Evolutionary conservation across 2,797 vertebrate species (phyloP).

Genomic region (Cyprinodon diabolis): DNA sequence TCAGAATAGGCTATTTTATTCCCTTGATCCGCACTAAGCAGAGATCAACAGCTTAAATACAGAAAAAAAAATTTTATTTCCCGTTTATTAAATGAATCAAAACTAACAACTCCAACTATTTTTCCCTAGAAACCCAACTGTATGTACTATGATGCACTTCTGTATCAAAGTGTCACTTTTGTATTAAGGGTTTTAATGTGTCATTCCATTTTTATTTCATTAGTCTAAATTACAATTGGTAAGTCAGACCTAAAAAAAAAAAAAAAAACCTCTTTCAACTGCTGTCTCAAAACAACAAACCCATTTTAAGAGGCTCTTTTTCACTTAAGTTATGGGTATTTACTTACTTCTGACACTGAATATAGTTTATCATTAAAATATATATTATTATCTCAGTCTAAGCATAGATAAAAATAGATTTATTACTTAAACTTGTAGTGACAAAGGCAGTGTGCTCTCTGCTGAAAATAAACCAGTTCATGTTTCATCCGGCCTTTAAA

Average conservation of each 20-base stretch:
- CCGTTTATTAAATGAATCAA: neutral
- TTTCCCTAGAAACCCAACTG: neutral
- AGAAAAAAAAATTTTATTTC: no score
- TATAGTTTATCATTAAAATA: conserved; percentile 29
- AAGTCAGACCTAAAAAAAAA: neutral
- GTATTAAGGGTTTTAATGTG: neutral
- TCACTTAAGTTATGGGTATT: conserved; percentile 23
- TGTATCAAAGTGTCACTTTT: neutral
- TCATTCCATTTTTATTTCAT: neutral
- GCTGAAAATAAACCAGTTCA: conserved; percentile 40
- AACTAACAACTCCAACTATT: neutral
- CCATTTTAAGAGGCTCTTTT: conserved; percentile 29
- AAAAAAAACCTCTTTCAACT: conserved; percentile 8
- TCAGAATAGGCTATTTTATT: neutral
- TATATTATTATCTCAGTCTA: conserved; percentile 7
- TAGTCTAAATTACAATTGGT: neutral
- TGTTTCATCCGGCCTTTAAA: conserved; percentile 49
- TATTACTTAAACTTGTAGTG: conserved; percentile 21
- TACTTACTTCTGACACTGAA: conserved; percentile 12
- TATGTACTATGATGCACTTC: neutral
- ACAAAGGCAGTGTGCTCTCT: conserved; percentile 30
- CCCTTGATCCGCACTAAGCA: neutral
- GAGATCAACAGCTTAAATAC: neutral
- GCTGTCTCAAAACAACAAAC: conserved; percentile 26
- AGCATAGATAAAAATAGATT: neutral